These are phyloP conservation scores for Zosterops hypoxanthus DNA, from an alignment of 2,113 vertebrate species.

Conservation along the genomic window DNA sequence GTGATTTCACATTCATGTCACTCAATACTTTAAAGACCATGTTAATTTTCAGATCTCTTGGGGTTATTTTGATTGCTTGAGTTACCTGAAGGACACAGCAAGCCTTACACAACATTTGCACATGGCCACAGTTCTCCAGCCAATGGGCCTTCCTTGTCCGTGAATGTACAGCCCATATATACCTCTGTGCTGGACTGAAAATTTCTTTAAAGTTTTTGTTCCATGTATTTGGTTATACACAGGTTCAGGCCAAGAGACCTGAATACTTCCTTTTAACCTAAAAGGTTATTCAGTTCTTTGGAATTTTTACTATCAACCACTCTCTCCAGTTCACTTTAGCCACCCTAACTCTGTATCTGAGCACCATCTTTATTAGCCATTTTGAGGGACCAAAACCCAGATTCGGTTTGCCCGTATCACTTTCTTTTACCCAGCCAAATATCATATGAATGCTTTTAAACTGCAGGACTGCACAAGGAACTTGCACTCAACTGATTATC, in stretches of 20 bases:
- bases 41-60: background rate
- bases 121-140: background rate
- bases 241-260: background rate
- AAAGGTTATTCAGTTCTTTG: background rate
- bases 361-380: background rate
- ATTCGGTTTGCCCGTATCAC: background rate
- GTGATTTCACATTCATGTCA: background rate
- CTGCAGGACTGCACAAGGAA: background rate
- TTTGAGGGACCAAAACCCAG: background rate
- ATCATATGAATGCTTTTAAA: slow-evolving; percentile 16
- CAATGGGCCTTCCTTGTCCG: background rate
- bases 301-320: background rate
- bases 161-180: background rate
- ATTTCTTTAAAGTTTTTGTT: background rate
- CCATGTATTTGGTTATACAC: background rate
- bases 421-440: slow-evolving; percentile 24
- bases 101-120: fast-evolving
- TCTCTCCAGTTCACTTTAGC: background rate
- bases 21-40: background rate
- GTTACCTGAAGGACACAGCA: background rate
- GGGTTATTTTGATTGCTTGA: background rate
- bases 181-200: background rate
- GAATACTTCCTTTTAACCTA: background rate
- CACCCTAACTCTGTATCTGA: background rate
- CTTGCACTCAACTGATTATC: background rate